phyloP scores from a whole-genome alignment of 2,888 invertebrate species.

The Adelognathus sp. region DNA sequence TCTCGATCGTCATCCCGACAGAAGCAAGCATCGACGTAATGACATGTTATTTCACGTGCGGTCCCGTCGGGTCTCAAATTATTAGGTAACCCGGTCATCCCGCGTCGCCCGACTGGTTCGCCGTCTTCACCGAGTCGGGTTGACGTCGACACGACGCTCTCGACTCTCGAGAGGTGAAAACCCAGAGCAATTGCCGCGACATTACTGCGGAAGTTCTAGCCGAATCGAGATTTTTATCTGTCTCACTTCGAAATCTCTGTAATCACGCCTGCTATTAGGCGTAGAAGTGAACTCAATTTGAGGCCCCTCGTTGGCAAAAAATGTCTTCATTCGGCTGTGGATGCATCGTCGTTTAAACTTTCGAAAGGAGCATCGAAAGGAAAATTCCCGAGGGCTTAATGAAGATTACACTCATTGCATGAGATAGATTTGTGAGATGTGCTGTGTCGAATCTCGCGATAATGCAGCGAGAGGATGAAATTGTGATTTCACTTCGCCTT shows the following conservation, averaged over 20 bases:
- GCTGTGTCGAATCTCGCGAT: too few species aligned
- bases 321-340: neutral
- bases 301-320: too few species aligned
- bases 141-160: slow-evolving; percentile 25
- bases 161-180: neutral
- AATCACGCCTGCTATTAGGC: neutral
- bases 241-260: neutral
- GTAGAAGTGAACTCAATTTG: neutral
- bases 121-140: slow-evolving; percentile 7
- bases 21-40: slow-evolving; percentile 60
- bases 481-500: too few species aligned
- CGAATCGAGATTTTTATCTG: neutral
- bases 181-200: neutral
- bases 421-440: too few species aligned
- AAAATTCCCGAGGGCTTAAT: too few species aligned
- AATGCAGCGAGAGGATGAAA: too few species aligned
- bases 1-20: slow-evolving; percentile 22
- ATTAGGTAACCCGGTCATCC: slow-evolving; percentile 70
- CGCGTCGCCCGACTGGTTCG: slow-evolving; percentile 1
- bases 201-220: neutral
- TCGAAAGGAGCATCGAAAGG: neutral
- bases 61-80: slow-evolving; percentile 64
- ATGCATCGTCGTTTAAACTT: neutral
- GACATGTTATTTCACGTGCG: slow-evolving; percentile 64
- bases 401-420: too few species aligned